Conservation (phyloP, 2,113 vertebrate species). For the Podarcis muralis region DNA sequence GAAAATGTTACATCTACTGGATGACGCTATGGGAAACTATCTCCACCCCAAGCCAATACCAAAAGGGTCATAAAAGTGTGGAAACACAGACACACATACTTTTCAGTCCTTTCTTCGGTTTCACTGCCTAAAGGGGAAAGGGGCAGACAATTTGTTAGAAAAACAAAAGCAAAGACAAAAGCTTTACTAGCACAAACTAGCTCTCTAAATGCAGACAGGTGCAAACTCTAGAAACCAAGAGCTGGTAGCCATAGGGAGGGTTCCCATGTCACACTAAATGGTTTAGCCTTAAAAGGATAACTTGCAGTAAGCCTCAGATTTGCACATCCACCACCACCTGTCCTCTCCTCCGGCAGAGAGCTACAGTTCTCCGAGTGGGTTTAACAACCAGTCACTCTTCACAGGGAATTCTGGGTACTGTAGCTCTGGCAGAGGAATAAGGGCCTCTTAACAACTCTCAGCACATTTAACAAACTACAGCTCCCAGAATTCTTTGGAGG, state of each 20-base stretch:
- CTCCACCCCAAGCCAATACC: rapidly evolving
- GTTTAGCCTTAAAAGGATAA: too few relatives aligned
- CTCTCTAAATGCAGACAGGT: not conserved
- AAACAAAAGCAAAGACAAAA: not conserved
- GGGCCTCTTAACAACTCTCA: too few relatives aligned
- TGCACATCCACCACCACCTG: too few relatives aligned
- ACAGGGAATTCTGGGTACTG: too few relatives aligned
- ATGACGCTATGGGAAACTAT: not conserved
- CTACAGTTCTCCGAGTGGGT: too few relatives aligned
- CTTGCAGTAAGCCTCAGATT: too few relatives aligned
- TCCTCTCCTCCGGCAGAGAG: not conserved
- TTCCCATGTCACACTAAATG: too few relatives aligned
- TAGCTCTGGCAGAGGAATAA: too few relatives aligned
- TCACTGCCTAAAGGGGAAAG: slow-evolving; percentile 72
- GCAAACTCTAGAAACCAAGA: not conserved
- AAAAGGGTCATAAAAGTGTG: rapidly evolving
- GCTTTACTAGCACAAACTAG: not conserved
- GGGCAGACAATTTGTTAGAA: slow-evolving; percentile 32
- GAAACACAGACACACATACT: slow-evolving; percentile 57
- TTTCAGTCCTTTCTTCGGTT: slow-evolving; percentile 70
- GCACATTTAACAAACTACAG: too few relatives aligned
- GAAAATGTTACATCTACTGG: not conserved
- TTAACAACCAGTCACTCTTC: too few relatives aligned
- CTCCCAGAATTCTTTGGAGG: too few relatives aligned
- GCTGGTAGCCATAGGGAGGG: not conserved